Evolutionary conservation across 2,113 vertebrate species (phyloP), one percentile per base, ranked within the genome.

Genomic region (Jaculus jaculus): DNA sequence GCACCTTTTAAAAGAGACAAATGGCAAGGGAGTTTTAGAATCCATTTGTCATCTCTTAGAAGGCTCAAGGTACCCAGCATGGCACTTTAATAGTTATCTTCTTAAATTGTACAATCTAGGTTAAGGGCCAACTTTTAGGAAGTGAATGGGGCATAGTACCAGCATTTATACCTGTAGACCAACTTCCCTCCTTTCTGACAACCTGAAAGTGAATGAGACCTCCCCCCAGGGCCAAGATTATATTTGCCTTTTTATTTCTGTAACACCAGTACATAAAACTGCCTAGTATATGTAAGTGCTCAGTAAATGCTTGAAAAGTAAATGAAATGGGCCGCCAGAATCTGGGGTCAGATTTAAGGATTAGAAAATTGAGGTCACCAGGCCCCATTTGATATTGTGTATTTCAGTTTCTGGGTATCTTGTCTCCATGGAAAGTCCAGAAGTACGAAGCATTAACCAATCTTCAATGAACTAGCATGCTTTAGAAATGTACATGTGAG

Each of bases 41-140:
- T 84, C 66, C 58, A 15, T 90, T 89, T 92, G 58, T 65, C 24
- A 47, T 87, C 71, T 88, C 74, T 87, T 88, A 42, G 32, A 30
- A 58, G 61, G 93, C 39, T 91, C 75, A 12, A 42, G 42, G 13
- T 63, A 58, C 26, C 51, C 34, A 72, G 3, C 13, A 2, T 83
- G 75, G 21, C 47, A 72, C 65, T 78, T 92, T 82, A 34, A n/a
- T 42, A 54, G 26, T 88, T 90, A 18, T 51, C 73, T 61, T 78
- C n/a, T 93, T 88, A 92, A 90, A 88, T 80, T n/a, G n/a, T 34
- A 88, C 42, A 94, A 87, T 65, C 91, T 23, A 51, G 30, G n/a
- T 81, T 39, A 84, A 5, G 73, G 80, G 66, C 39, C 17, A 37
- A 51, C n/a, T 32, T 79, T 90, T 71, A 69, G 42, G 20, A 94